Base-by-base conservation (phyloP, 1,140 invertebrate species). In the Idris sp. region DNA sequence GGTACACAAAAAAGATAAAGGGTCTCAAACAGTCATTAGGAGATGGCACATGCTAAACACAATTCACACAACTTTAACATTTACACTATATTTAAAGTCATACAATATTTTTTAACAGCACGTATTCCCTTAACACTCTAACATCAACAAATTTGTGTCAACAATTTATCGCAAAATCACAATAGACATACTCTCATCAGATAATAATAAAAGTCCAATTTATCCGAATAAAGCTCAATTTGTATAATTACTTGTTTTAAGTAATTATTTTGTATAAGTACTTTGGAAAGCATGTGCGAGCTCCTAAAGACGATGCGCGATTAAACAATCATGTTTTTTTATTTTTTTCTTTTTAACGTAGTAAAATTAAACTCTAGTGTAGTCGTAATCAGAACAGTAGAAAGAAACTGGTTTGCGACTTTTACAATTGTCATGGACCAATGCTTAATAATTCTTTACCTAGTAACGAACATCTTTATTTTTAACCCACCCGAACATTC, bases 391-490 rank as follows among this genome's bases (percentile, higher is more conserved):
- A 35, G 61, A 56, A 56, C 67, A 67, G 65, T 61, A 76, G 19
- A 56, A 58, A 48, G 44, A 62, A 68, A 54, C 13, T 75, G 73
- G 56, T 65, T 76, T 51, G 74, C 41, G 67, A 76, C 61, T 68
- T 49, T 76, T 79, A 78, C 69, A 81, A 81, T 78, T 84, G 84
- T 86, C 84, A 86, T 86, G 84, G 83, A 82, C 75, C 76, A 83
- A 84, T 74, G 78, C 79, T 77, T 78, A 81, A 48, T 75, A 74
- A 79, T 79, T 64, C 65, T 62, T 74, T 40, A 51, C 53, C 41
- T 59, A 53, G 64, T 58, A 69, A 67, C 54, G 56, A 72, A 68
- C 53, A n/a, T n/a, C 54, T 72, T 31, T 19, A 59, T n/a, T 40
- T 49, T 61, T 25, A 51, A 59, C 31, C 48, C 44, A 40, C n/a